Evolutionary conservation across 1,140 invertebrate genomes (phyloP), one percentile per base, ranked within the genome.

Genomic region (Asobara japonica): DNA sequence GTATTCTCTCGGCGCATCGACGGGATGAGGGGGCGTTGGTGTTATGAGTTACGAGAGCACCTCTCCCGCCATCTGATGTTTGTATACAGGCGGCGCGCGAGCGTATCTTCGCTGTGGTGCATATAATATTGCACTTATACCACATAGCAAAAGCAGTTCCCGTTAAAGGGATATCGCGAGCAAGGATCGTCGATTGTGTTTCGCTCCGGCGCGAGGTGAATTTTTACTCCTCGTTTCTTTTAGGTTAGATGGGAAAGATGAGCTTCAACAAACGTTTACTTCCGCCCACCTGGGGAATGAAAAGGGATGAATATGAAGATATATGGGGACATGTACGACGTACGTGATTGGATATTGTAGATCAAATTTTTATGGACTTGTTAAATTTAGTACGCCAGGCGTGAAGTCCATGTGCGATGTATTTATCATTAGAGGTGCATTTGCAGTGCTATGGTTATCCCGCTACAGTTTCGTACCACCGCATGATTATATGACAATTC

Each of bases 121-220:
- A 30, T 20, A 36, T 36, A 36, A 36, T 11, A 51, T 51, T 51
- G 16, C 8, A 20, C 18, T 51, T 51, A 51, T 51, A 51, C 45
- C 11, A 36, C 11, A 36, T 36, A 36, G 31, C 31, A 20, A n/a
- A 30, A 11, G 18, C 33, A 67, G 65, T 33, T 67, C 18, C 65
- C 36, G 65, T 67, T 67, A 48, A n/a, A 67, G 22, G 65, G 65
- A 33, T 67, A 67, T 67, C 65, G 30, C 62, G 16, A 27, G 36
- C 65, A 67, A 48, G 36, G 16, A 67, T 67, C 65, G 38, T 48
- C 65, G 65, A 67, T 67, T 67, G 65, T 67, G 16, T 65, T 65
- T 67, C 16, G 16, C 18, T 25, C 25, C 38, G 10, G 45, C 65
- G n/a, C n/a, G 61, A 30, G 25, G 30, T 65, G 41, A 41, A 67